phyloP scores from a whole-genome alignment of 2,888 invertebrate species.

The Antheraea assamensis region DNA sequence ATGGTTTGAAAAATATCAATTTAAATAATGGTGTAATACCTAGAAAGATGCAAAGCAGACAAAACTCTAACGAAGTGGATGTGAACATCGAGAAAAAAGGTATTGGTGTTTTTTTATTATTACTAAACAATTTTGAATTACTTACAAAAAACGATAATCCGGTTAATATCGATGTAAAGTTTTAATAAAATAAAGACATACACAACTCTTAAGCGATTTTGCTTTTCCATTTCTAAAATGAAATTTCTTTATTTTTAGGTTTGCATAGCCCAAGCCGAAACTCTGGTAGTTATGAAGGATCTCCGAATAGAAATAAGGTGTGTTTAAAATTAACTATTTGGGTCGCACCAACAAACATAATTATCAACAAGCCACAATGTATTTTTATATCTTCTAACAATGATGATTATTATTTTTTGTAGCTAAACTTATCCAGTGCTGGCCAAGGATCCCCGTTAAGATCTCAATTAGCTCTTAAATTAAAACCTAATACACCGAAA shows the following conservation, averaged over 20 bases:
- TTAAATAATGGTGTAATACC: slow-evolving; percentile 70
- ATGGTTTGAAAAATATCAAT: slow-evolving; percentile 74
- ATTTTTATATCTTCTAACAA: neutral
- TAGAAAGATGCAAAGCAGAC: slow-evolving; percentile 65
- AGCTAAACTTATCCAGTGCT: slow-evolving; percentile 79
- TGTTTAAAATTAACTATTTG: neutral
- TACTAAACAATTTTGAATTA: neutral
- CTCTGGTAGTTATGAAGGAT: slow-evolving; percentile 69
- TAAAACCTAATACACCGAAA: slow-evolving; percentile 83
- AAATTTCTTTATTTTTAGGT: slow-evolving; percentile 47
- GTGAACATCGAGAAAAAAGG: slow-evolving; percentile 71
- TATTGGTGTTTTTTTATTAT: slow-evolving; percentile 29
- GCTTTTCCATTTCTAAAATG: neutral
- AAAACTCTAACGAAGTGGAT: slow-evolving; percentile 67
- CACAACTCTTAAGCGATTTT: neutral
- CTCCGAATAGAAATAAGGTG: slow-evolving; percentile 75
- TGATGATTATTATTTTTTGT: slow-evolving; percentile 35
- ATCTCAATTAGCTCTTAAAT: slow-evolving; percentile 86
- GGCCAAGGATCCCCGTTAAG: slow-evolving; percentile 89
- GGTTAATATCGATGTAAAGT: neutral
- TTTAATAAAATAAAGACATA: neutral
- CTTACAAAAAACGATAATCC: neutral
- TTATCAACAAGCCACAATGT: neutral
- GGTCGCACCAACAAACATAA: neutral
- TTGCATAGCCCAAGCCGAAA: slow-evolving; percentile 69